These are phyloP conservation scores for Aplochiton taeniatus DNA, from an alignment of 2,797 vertebrate species.

Conservation along the genomic window DNA sequence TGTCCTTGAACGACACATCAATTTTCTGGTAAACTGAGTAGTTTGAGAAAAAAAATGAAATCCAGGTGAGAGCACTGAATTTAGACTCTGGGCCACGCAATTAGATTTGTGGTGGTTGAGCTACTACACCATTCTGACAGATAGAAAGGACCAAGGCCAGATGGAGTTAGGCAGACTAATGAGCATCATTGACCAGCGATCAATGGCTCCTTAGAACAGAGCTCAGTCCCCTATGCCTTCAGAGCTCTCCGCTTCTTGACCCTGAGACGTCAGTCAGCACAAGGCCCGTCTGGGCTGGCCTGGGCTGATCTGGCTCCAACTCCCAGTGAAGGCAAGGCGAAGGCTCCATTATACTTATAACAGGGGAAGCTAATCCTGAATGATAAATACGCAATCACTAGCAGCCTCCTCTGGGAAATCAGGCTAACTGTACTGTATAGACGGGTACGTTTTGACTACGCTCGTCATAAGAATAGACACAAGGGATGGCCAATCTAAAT, in stretches of 20 bases:
- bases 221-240: constrained; percentile 20
- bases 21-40: too few species aligned
- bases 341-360: constrained; percentile 19
- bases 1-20: too few species aligned
- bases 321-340: constrained; percentile 29
- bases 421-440: neutral
- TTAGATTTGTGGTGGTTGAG: neutral
- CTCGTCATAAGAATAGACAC: too few species aligned
- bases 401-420: constrained; percentile 11
- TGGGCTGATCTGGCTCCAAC: neutral
- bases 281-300: constrained; percentile 8
- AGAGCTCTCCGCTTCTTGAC: constrained; percentile 49
- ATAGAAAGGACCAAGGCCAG: constrained; percentile 20
- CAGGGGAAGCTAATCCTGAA: constrained; percentile 37
- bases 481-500: too few species aligned
- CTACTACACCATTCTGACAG: constrained; percentile 4
- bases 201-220: constrained; percentile 37
- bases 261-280: constrained; percentile 33
- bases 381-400: constrained; percentile 32
- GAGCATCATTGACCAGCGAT: constrained; percentile 44
- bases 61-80: too few species aligned
- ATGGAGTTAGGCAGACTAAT: constrained; percentile 30
- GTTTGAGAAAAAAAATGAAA: too few species aligned
- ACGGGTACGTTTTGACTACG: too few species aligned
- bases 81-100: too few species aligned